A percentile compares a stretch with the other conserved stretches of the same genome.
phyloP scores from a whole-genome alignment of 2,113 vertebrate genomes.

The Plectropomus leopardus region DNA sequence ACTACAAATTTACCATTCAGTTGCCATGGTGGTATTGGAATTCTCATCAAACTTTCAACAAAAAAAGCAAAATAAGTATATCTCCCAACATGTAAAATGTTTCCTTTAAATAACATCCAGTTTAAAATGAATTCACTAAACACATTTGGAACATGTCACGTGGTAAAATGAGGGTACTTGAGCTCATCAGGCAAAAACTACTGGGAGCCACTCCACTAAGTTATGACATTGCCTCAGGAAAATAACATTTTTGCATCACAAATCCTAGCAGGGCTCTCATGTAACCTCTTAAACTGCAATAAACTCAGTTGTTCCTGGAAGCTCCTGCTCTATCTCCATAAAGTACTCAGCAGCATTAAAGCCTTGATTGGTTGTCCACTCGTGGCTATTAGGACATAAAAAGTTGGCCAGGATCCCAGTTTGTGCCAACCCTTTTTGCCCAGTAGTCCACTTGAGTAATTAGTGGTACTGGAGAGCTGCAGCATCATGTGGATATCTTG shows the following conservation, averaged over 20 bases:
- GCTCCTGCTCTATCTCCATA: slow-evolving; percentile 22
- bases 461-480: slow-evolving; percentile 3
- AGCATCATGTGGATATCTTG: slow-evolving; percentile 21
- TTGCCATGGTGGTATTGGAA: neutral
- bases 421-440: slow-evolving; percentile 24
- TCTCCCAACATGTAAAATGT: neutral
- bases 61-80: neutral
- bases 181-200: neutral
- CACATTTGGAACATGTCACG: neutral
- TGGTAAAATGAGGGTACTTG: neutral
- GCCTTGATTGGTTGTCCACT: slow-evolving; percentile 37
- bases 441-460: slow-evolving; percentile 22
- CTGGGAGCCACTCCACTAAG: neutral
- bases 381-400: slow-evolving; percentile 36
- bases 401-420: slow-evolving; percentile 28
- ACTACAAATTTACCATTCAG: neutral
- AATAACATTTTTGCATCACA: slow-evolving; percentile 5
- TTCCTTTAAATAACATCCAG: neutral
- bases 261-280: neutral
- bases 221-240: neutral
- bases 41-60: neutral
- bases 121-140: slow-evolving; percentile 6
- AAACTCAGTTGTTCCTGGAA: slow-evolving; percentile 56
- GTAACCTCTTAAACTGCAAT: slow-evolving; percentile 39
- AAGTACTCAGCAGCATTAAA: slow-evolving; percentile 47